Base-by-base conservation (phyloP, 1,140 invertebrate species). In the Drosophila nigrodunni region DNA sequence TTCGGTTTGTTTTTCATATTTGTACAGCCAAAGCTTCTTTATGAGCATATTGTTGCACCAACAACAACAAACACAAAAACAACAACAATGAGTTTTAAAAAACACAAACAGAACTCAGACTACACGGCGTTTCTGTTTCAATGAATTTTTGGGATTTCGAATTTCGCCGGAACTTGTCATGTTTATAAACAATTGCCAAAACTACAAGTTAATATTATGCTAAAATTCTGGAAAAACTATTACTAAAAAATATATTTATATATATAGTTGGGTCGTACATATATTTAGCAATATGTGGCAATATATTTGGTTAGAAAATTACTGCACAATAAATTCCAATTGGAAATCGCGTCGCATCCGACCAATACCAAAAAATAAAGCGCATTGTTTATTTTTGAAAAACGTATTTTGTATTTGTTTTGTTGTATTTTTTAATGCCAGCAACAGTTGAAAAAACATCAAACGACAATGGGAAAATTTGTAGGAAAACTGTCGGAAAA, bases 31-130 rank as follows among this genome's bases (percentile, higher is more conserved):
- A 30, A 39, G 66, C 73, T 76, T 55, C 81, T 83, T 87, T 83
- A 87, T 87, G 85, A 64, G 77, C 88, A 88, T 87, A 77, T 87
- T 87, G 85, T 87, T 87, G 88, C 83, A 83, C 66, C 83, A 88
- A 64, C 61, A 82, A 74, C 18, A 46, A 78, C 59, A 86, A 21
- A 18, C 57, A 47, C 30, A 62, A 52, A 9, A 43, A 25, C 46
- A 69, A 61, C 25, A 60, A 59, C 61, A 47, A 41, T 71, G 25
- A 30, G 25, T 5, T 74, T 77, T 69, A 86, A 82, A 72, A 54
- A 77, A 80, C 35, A 78, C 69, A 79, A 82, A 76, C 80, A 87
- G 18, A 21, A 21, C 18, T 21, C 18, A 21, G 83, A 88, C 83
- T 62, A 83, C 62, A 80, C 80, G 83, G 83, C 82, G 68, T 86